These are phyloP conservation scores for Protomyctophum bolini DNA, from an alignment of 2,113 vertebrate genomes.

Conservation along the genomic window DNA sequence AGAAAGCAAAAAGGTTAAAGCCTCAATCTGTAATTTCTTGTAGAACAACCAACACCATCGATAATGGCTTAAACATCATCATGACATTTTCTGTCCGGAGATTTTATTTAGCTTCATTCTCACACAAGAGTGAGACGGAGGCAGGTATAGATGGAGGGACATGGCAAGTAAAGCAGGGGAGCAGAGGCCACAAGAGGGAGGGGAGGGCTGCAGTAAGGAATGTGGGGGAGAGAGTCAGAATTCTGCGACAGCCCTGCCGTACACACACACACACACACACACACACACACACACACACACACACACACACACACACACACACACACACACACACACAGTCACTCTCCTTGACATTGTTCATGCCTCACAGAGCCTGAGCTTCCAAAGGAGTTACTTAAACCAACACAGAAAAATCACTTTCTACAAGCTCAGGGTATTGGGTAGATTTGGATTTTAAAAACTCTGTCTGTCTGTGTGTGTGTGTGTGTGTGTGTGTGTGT, in stretches of 20 bases:
- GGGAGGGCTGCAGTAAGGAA: slow-evolving; percentile 73
- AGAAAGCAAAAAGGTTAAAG: too few species aligned
- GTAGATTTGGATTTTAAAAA: too few species aligned
- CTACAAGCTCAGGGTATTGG: background rate
- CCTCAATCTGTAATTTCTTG: too few species aligned
- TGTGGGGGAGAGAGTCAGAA: slow-evolving; percentile 88
- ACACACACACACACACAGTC: slow-evolving; percentile 1
- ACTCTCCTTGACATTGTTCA: slow-evolving; percentile 55
- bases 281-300: slow-evolving; percentile 20
- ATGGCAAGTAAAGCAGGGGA: background rate
- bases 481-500: too few species aligned
- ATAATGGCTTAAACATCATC: too few species aligned
- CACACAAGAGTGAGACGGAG: background rate
- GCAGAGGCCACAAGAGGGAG: background rate
- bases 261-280: slow-evolving; percentile 32
- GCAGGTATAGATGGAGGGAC: background rate
- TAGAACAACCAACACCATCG: too few species aligned
- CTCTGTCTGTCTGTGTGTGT: too few species aligned
- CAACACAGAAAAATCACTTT: slow-evolving; percentile 21
- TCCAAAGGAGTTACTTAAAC: slow-evolving; percentile 2
- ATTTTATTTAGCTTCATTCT: too few species aligned
- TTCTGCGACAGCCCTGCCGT: slow-evolving; percentile 65
- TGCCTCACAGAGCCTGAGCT: slow-evolving; percentile 50
- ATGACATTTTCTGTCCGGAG: too few species aligned
- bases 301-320: slow-evolving; percentile 19